These are phyloP conservation scores for Lepidochitona cinerea DNA, from an alignment of 2,888 invertebrate species.

Conservation along the genomic window DNA sequence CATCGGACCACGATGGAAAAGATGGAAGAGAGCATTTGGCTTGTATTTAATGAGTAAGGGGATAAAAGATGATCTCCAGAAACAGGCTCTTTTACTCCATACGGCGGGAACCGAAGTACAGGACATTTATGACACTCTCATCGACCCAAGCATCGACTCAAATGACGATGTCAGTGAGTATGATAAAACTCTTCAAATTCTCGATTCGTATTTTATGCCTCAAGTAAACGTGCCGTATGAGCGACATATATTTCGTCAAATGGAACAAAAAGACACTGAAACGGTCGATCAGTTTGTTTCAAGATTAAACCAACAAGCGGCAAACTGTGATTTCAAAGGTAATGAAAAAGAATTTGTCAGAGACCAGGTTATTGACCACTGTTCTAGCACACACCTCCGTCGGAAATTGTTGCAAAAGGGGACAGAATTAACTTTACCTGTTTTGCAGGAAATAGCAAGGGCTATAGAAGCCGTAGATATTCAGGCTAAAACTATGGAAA, in stretches of 20 bases:
- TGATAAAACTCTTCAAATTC: not conserved
- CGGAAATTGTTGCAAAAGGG: not conserved
- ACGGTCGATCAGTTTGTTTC: constrained; percentile 8
- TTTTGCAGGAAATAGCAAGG: not conserved
- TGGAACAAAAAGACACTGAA: constrained; percentile 4
- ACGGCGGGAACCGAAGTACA: constrained; percentile 11
- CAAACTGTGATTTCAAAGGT: not conserved
- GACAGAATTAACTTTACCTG: not conserved
- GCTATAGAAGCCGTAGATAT: constrained; percentile 1
- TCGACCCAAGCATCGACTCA: not conserved
- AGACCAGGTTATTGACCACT: not conserved
- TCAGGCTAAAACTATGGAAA: constrained; percentile 8
- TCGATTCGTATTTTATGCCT: not conserved
- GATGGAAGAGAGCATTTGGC: constrained; percentile 13
- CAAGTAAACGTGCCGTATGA: constrained; percentile 15
- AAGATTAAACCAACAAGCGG: not conserved
- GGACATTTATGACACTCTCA: constrained; percentile 11
- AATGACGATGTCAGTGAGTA: not conserved
- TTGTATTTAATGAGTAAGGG: not conserved
- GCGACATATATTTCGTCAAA: constrained; percentile 5
- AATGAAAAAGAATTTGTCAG: not conserved
- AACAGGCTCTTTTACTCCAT: constrained; percentile 5
- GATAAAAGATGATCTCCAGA: constrained; percentile 1
- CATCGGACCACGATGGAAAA: not conserved
- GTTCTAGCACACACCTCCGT: not conserved